phyloP scores from a whole-genome alignment of 2,797 vertebrate genomes.

The Diplodus puntazzo region DNA sequence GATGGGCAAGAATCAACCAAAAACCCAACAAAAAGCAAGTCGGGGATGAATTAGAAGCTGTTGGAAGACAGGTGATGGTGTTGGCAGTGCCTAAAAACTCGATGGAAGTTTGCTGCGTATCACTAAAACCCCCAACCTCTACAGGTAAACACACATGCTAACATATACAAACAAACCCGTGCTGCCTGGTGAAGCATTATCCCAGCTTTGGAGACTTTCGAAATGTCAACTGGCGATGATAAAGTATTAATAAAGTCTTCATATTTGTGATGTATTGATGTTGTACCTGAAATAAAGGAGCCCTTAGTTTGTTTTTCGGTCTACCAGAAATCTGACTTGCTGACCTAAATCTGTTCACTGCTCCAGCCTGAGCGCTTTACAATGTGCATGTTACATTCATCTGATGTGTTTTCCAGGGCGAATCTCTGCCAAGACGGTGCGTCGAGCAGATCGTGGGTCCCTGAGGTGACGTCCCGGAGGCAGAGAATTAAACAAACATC shows the following conservation, averaged over 20 bases:
- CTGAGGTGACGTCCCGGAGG: slow-evolving; percentile 42
- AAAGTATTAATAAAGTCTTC: background rate
- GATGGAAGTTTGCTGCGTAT: too few relatives aligned
- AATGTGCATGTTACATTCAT: slow-evolving; percentile 49
- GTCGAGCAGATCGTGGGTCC: slow-evolving; percentile 28
- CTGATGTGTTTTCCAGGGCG: slow-evolving; percentile 74
- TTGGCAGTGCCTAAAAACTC: too few relatives aligned
- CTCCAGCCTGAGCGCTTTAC: slow-evolving; percentile 54
- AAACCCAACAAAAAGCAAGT: too few relatives aligned
- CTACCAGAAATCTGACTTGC: slow-evolving; percentile 18
- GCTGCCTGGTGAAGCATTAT: too few relatives aligned
- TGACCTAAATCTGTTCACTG: slow-evolving; percentile 49
- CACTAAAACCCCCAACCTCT: too few relatives aligned
- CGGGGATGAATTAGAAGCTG: too few relatives aligned
- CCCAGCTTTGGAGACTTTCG: too few relatives aligned
- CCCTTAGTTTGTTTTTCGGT: slow-evolving; percentile 10
- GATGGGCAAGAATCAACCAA: too few relatives aligned
- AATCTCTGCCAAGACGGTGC: slow-evolving; percentile 32
- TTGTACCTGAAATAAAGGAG: slow-evolving; percentile 6
- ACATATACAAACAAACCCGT: too few relatives aligned
- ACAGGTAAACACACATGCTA: too few relatives aligned
- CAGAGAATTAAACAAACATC: slow-evolving; percentile 42
- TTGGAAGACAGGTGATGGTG: too few relatives aligned
- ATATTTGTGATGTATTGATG: background rate
- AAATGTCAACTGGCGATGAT: background rate